Base-by-base conservation (phyloP, 2,797 vertebrate genomes). In the Rallus crepitans region DNA sequence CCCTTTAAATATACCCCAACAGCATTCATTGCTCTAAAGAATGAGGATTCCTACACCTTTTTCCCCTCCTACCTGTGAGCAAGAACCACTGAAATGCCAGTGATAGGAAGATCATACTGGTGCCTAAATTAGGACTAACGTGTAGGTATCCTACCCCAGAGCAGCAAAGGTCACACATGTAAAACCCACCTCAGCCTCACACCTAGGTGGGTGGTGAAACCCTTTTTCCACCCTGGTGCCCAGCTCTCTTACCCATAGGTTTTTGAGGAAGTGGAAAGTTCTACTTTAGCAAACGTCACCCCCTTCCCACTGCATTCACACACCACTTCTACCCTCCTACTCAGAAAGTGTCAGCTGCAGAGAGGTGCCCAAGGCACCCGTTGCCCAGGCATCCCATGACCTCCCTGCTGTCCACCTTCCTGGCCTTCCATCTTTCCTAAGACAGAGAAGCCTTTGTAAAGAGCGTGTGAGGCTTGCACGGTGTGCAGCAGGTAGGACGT, bases 181-280 rank as follows among this genome's bases (percentile, higher is more conserved):
- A 37, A 65, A 85, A 24, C 12, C 24, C 50, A 50, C 15, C 25
- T 60, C 50, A 55, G 1, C 27, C 56, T 84, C 88, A 64, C 33
- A 17, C 40, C 15, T 20, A 21, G 6, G 31, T 7, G 13, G 24
- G 30, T 48, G 21, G 9, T 33, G 45, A 93, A 89, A 83, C 25
- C 13, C 8, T 55, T 50, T 68, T 72, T 90, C 65, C 0, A 0
- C 68, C 77, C 56, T 9, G 30, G 7, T 25, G n/a, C 56, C 17
- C 40, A 50, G 15, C 16, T 45, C 63, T 71, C 60, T 70, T 39
- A 73, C 47, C 23, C 11, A 0, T 4, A 39, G 0, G 0, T 27
- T 94, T 89, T 17, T 87, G 75, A 76, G 31, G 82, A 91, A 94
- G 48, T 64, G 28, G 21, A n/a, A 89, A 89, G 64, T 87, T 85